Conservation (phyloP, 2,113 vertebrate genomes). For the Etia nguti region DNA sequence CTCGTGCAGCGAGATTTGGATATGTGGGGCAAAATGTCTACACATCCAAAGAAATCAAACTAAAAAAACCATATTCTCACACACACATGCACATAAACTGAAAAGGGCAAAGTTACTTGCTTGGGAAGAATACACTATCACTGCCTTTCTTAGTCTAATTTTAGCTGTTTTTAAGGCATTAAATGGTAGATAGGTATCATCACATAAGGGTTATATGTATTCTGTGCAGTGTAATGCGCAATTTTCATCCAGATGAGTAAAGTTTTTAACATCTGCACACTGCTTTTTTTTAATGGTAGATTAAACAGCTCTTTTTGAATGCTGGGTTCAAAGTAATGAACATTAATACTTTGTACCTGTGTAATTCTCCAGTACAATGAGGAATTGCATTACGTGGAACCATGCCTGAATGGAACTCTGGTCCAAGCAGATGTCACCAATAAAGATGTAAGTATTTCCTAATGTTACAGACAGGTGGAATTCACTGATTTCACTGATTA, state of each 20-base stretch:
- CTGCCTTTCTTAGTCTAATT: constrained; percentile 73
- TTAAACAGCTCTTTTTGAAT: background rate
- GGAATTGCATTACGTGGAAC: constrained; percentile 92
- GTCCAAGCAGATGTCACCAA: constrained; percentile 96
- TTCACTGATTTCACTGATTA: background rate
- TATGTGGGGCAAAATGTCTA: background rate
- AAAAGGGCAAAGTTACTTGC: background rate
- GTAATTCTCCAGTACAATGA: constrained; percentile 86
- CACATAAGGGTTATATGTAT: constrained; percentile 61
- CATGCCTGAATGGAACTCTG: constrained; percentile 92
- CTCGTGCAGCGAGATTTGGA: background rate
- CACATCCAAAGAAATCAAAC: background rate
- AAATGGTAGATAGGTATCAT: constrained; percentile 77
- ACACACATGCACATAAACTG: background rate
- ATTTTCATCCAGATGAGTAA: background rate
- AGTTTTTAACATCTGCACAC: background rate
- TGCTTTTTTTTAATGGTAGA: background rate
- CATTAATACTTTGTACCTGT: background rate
- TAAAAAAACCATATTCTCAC: background rate
- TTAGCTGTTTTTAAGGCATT: constrained; percentile 78
- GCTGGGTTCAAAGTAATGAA: background rate
- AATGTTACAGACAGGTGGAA: background rate
- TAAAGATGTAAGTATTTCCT: constrained; percentile 85
- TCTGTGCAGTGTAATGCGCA: background rate
- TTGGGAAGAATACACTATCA: constrained; percentile 52